Conservation (phyloP, 2,888 invertebrate genomes). For the Phalangium opilio region DNA sequence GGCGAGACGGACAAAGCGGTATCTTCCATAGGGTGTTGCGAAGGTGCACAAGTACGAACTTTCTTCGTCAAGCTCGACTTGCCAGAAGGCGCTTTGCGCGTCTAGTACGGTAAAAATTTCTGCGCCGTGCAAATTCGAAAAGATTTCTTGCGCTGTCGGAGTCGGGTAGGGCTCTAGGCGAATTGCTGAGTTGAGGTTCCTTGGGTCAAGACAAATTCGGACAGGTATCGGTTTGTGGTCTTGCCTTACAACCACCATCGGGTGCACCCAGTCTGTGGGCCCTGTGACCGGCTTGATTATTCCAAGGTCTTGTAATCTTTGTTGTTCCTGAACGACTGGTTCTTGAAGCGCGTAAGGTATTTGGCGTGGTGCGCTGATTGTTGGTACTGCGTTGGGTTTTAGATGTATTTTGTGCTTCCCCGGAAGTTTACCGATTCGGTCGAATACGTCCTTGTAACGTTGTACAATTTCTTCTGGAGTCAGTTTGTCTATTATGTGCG, state of each 20-base stretch:
- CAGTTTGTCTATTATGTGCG: too few relatives aligned
- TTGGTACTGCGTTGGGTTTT: not conserved
- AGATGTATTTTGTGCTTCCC: conserved; percentile 3
- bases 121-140: conserved; percentile 2
- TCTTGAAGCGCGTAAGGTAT: conserved; percentile 3
- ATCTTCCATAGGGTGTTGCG: conserved; percentile 9
- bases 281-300: conserved; percentile 2
- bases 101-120: conserved; percentile 8
- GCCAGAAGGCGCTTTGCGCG: conserved; percentile 6
- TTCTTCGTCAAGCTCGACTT: conserved; percentile 4
- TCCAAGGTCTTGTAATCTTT: conserved; percentile 3
- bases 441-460: conserved; percentile 6
- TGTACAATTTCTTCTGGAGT: not conserved
- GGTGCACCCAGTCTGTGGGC: conserved; percentile 2
- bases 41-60: conserved; percentile 4
- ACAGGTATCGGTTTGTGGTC: conserved; percentile 2
- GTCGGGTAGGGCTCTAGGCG: conserved; percentile 4
- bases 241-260: conserved; percentile 5
- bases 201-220: conserved; percentile 8
- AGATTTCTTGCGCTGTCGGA: conserved; percentile 3
- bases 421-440: conserved; percentile 3
- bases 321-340: conserved; percentile 7
- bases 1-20: conserved; percentile 6
- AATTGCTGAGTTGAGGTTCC: conserved; percentile 6
- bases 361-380: conserved; percentile 1